phyloP scores from a whole-genome alignment of 1,140 invertebrate genomes.

The Carcinoscorpius rotundicauda region DNA sequence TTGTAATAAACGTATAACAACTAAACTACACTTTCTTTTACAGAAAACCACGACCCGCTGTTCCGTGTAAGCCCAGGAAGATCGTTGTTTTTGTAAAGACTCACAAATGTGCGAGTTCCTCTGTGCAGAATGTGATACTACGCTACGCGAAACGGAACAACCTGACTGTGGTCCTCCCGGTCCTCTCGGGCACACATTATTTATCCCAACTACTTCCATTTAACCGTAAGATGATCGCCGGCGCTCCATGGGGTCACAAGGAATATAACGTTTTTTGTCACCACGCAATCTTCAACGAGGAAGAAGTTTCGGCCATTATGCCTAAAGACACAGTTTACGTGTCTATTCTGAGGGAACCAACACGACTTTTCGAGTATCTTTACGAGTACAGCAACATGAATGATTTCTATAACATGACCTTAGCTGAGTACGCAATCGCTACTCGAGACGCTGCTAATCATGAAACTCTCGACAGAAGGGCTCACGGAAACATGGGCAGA shows the following conservation, averaged over 20 bases:
- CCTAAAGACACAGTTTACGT: slow-evolving; percentile 29
- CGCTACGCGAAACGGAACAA: slow-evolving; percentile 18
- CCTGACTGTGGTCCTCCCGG: slow-evolving; percentile 18
- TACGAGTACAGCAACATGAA: slow-evolving; percentile 28
- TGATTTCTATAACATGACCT: slow-evolving; percentile 17
- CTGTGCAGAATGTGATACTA: slow-evolving; percentile 22
- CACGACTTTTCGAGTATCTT: slow-evolving; percentile 30
- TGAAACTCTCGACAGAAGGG: background rate
- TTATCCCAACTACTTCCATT: slow-evolving; percentile 25
- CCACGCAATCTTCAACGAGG: slow-evolving; percentile 28
- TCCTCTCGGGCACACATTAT: slow-evolving; percentile 27
- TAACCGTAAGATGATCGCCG: slow-evolving; percentile 15
- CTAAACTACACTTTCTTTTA: too few species aligned
- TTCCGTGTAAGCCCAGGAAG: slow-evolving; percentile 14
- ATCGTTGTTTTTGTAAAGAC: slow-evolving; percentile 22
- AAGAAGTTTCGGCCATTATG: slow-evolving; percentile 28
- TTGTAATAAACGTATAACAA: too few species aligned
- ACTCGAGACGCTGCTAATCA: slow-evolving; percentile 9
- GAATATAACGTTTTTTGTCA: slow-evolving; percentile 25
- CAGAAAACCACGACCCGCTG: background rate
- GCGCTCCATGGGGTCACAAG: slow-evolving; percentile 12
- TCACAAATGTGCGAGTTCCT: slow-evolving; percentile 21
- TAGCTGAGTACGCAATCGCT: slow-evolving; percentile 17
- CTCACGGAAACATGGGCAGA: slow-evolving; percentile 21
- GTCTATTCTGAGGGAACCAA: slow-evolving; percentile 35